These are phyloP conservation scores for Acronicta leporina DNA, from an alignment of 2,888 invertebrate species.

Conservation along the genomic window DNA sequence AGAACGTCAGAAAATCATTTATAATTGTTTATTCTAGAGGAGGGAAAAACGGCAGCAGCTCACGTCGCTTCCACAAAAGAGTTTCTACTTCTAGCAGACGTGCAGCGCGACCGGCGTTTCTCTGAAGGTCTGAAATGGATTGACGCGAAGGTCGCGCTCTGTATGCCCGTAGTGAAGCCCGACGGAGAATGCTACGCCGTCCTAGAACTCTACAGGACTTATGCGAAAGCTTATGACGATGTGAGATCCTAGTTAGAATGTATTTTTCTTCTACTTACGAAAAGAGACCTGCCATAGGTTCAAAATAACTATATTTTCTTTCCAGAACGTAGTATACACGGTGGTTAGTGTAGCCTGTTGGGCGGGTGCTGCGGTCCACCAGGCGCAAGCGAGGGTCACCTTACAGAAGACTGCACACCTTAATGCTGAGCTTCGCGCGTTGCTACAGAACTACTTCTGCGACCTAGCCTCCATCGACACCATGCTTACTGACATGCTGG, in stretches of 20 bases:
- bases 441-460: conserved; percentile 87
- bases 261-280: background rate
- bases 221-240: conserved; percentile 71
- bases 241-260: conserved; percentile 64
- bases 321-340: conserved; percentile 75
- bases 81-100: conserved; percentile 87
- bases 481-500: conserved; percentile 90
- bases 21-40: conserved; percentile 63
- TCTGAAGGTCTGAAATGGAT: conserved; percentile 89
- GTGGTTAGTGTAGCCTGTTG: conserved; percentile 83
- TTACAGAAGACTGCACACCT: conserved; percentile 81
- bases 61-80: conserved; percentile 89
- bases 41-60: conserved; percentile 87
- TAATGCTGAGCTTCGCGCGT: conserved; percentile 76
- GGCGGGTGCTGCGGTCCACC: conserved; percentile 87
- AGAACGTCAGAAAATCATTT: background rate
- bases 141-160: conserved; percentile 88
- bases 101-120: conserved; percentile 88
- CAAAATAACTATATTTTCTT: background rate
- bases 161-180: conserved; percentile 89
- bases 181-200: conserved; percentile 90
- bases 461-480: conserved; percentile 88
- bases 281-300: background rate
- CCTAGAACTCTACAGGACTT: conserved; percentile 87
- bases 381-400: conserved; percentile 79